phyloP scores from a whole-genome alignment of 2,888 invertebrate species.

The Beris chalybata region DNA sequence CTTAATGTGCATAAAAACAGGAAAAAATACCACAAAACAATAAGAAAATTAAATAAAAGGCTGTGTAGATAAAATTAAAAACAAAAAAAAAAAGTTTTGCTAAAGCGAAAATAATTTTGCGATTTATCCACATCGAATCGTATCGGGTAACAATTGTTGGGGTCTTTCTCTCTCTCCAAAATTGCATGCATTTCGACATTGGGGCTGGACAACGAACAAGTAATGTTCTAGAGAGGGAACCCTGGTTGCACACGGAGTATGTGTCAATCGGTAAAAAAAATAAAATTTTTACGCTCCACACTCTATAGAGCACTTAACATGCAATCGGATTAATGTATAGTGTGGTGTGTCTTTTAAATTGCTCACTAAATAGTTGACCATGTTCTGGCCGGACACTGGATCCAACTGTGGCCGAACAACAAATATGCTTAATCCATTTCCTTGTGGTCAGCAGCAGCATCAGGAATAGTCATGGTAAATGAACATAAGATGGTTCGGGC shows the following conservation, averaged over 20 bases:
- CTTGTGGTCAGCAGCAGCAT: slow-evolving; percentile 17
- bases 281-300: neutral
- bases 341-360: slow-evolving; percentile 4
- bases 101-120: slow-evolving; percentile 11
- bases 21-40: slow-evolving; percentile 14
- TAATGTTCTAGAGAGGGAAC: neutral
- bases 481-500: slow-evolving; percentile 15
- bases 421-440: slow-evolving; percentile 18
- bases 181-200: slow-evolving; percentile 5
- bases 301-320: slow-evolving; percentile 12
- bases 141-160: slow-evolving; percentile 1
- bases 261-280: slow-evolving; percentile 16
- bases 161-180: neutral
- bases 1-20: slow-evolving; percentile 2
- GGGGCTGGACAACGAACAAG: neutral
- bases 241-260: neutral
- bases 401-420: neutral
- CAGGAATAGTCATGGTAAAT: slow-evolving; percentile 23
- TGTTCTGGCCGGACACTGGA: neutral
- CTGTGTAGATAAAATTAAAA: slow-evolving; percentile 18
- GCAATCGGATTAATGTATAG: slow-evolving; percentile 22
- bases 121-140: slow-evolving; percentile 11
- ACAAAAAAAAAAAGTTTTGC: slow-evolving; percentile 8
- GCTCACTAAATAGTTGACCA: slow-evolving; percentile 9
- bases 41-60: slow-evolving; percentile 22